Base-by-base conservation (phyloP, 2,113 vertebrate species). In the Alexandromys fortis region DNA sequence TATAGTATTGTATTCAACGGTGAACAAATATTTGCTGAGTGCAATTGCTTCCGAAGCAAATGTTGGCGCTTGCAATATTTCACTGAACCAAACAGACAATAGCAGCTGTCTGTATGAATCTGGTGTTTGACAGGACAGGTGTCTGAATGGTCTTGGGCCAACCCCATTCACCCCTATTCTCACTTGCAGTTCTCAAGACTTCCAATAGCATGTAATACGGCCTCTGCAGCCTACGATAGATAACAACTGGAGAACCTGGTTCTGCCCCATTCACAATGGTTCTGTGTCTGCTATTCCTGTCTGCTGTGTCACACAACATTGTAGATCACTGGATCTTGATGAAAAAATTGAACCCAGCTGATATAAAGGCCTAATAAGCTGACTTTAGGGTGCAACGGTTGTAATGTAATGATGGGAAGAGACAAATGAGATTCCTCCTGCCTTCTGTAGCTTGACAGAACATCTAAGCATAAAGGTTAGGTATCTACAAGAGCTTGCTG, bases 21-120 rank as follows among this genome's bases (percentile, higher is more conserved):
- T 67, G 63, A 91, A 89, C 38, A 83, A 91, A 92, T 79, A 78
- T 12, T 78, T 91, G 38, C 45, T 49, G 61, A 77, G 3, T 65
- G 2, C 1, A 47, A 52, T 11, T 81, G 28, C 14, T 55, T 92
- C 83, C 86, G 24, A 52, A 12, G 26, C 1, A 67, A 47, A 63
- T 38, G 1, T 38, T 42, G 55, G 42, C 14, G 5, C 26, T 77
- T 86, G 19, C 30, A 67, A 65, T 61, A 86, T 38, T 30, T 92
- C 42, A 86, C n/a, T 30, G 13, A 91, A 77, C 22, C 63, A 83
- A 72, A 67, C 9, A 63, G 45, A 45, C 5, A 28, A n/a, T n/a
- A 7, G 28, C 55, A 2, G 63, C 9, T 94, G 33, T 6, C 52
- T 8, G 72, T 26, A 4, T 30, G 6, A 19, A 55, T n/a, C 55